These are phyloP conservation scores for Cremastinae sp. DNA, from an alignment of 2,888 invertebrate genomes.

Conservation along the genomic window DNA sequence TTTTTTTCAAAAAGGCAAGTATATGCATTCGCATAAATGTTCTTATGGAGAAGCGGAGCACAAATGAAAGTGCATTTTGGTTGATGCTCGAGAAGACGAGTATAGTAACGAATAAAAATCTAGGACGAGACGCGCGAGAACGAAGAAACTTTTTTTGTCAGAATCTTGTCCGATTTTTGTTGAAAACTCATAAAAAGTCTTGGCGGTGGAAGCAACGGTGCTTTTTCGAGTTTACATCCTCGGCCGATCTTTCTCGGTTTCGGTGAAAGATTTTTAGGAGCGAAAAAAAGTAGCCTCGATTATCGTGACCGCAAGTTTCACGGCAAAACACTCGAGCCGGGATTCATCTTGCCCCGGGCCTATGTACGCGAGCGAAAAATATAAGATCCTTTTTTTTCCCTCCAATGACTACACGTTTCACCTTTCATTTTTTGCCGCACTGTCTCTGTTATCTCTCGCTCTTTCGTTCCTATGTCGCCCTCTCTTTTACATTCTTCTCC, in stretches of 20 bases:
- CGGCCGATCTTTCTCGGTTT: conserved; percentile 32
- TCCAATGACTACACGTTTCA: conserved; percentile 9
- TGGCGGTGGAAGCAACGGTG: too few species aligned
- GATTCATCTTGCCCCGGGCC: conserved; percentile 29
- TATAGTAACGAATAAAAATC: background rate
- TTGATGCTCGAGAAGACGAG: background rate
- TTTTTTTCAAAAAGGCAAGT: too few species aligned
- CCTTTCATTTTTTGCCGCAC: background rate
- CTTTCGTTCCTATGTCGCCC: too few species aligned
- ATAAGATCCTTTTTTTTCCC: conserved; percentile 25
- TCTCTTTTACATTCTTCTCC: too few species aligned
- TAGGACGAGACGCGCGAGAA: background rate
- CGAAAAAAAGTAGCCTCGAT: conserved; percentile 31
- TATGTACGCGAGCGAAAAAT: conserved; percentile 31
- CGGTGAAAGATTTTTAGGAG: conserved; percentile 32
- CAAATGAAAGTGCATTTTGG: background rate
- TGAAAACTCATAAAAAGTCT: background rate
- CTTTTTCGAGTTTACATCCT: conserved; percentile 2
- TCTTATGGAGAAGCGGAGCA: too few species aligned
- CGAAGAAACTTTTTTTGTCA: background rate
- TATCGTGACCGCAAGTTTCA: conserved; percentile 47
- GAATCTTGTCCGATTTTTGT: background rate
- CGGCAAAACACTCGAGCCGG: background rate
- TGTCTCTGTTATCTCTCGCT: conserved; percentile 9
- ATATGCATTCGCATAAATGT: too few species aligned